These are phyloP conservation scores for Pocillopora damicornis DNA, from an alignment of 64 coral and sea anemone genomes.

Conservation along the genomic window DNA sequence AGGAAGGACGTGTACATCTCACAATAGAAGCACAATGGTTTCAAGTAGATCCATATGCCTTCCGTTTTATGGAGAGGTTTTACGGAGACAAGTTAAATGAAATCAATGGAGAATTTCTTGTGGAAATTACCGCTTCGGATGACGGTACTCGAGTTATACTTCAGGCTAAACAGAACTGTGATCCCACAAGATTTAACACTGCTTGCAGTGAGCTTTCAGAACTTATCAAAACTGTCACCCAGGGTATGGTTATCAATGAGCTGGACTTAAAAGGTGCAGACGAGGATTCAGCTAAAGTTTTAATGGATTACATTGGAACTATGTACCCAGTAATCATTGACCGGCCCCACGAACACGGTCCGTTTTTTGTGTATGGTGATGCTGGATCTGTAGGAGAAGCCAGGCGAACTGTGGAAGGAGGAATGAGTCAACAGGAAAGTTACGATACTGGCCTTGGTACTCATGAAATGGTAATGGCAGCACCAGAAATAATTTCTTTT, in stretches of 20 bases:
- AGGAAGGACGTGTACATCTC: neutral
- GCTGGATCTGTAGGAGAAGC: conserved; percentile 9
- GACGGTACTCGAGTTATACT: neutral
- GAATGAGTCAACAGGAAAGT: neutral
- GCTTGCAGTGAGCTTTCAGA: neutral
- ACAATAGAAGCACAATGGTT: neutral
- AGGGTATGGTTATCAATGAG: conserved; percentile 21
- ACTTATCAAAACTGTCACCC: neutral
- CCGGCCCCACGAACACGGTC: neutral
- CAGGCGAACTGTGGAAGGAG: neutral
- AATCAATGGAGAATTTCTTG: neutral
- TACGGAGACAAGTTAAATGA: neutral
- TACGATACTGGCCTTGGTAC: neutral
- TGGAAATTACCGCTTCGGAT: neutral
- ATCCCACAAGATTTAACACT: neutral
- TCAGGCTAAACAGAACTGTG: neutral
- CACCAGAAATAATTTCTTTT: neutral
- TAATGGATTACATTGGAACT: neutral
- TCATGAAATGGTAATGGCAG: neutral
- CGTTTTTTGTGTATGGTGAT: conserved; percentile 19
- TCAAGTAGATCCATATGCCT: neutral
- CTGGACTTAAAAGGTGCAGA: neutral
- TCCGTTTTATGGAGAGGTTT: neutral
- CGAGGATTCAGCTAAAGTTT: neutral
- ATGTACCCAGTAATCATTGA: conserved; percentile 10